Base-by-base conservation (phyloP, 2,113 vertebrate species). In the Phyllostomus discolor region DNA sequence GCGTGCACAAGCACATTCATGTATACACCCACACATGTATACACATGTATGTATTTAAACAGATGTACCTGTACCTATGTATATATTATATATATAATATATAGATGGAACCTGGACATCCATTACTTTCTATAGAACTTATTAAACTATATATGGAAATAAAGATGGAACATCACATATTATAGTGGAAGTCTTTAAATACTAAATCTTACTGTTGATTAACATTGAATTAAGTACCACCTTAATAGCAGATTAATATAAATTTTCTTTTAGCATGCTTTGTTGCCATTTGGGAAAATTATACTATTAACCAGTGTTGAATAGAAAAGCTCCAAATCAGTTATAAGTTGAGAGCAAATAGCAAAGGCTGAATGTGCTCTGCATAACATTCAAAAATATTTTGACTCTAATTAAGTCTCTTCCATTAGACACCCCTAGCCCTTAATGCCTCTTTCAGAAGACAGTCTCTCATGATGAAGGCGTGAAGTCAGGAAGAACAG, bases 221-320 rank as follows among this genome's bases (percentile, higher is more conserved):
- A 92, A 90, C 66, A 91, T 9, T 86, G 76, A 86, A 95, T 84
- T 90, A 94, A 90, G 46, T 87, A 41, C 41, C 43, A 79, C 59
- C n/a, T 52, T 95, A 80, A 89, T 59, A 43, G n/a, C 57, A 97
- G 91, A 73, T 93, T 94, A 88, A 41, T 96, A 43, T 73, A 93
- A 96, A 96, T 97, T 97, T 52, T 1, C 76, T 97, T 64, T 88
- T 22, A 1, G 54, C 90, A 48, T 94, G 43, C 94, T 96, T 98
- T 97, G 50, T 79, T 96, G 64, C 93, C 92, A 76, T 96, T 92
- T 97, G 94, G 86, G 95, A 97, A 96, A 94, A 96, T 94, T 95
- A 94, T 35, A 59, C 79, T 97, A 95, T 95, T 86, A 97, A 78
- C 31, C 91, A 52, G 69, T 85, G 91, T 96, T 95, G 95, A 93